These are phyloP conservation scores for Gymnodraco acuticeps DNA, from an alignment of 2,797 vertebrate species.

Conservation along the genomic window DNA sequence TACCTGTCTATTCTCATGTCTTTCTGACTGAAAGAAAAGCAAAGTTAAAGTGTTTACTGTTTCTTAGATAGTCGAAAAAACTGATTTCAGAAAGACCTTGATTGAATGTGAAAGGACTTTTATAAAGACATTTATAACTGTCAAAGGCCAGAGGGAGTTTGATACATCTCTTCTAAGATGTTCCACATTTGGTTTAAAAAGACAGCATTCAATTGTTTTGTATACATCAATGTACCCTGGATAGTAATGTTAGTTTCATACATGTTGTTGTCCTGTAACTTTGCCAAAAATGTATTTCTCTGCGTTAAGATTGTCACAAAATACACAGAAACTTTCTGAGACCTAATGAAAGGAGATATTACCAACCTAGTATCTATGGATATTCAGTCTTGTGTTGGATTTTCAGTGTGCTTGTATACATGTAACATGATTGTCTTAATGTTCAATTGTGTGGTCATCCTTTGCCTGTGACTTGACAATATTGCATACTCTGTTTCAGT, in stretches of 20 bases:
- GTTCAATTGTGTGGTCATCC: slow-evolving; percentile 24
- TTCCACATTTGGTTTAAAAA: background rate
- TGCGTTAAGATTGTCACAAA: slow-evolving; percentile 1
- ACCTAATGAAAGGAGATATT: background rate
- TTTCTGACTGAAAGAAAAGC: slow-evolving; percentile 6
- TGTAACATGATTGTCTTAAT: slow-evolving; percentile 26
- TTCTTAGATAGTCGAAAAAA: slow-evolving; percentile 13
- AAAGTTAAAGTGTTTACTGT: background rate
- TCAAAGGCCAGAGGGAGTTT: background rate
- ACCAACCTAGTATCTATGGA: slow-evolving; percentile 7
- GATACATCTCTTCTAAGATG: background rate
- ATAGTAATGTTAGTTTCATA: background rate
- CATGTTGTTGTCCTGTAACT: background rate
- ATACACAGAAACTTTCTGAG: background rate
- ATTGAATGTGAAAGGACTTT: slow-evolving; percentile 19
- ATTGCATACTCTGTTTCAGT: slow-evolving; percentile 1
- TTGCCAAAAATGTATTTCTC: background rate
- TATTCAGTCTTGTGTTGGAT: slow-evolving; percentile 16
- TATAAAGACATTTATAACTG: slow-evolving; percentile 3
- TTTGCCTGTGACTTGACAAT: slow-evolving; percentile 27
- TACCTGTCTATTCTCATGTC: slow-evolving; percentile 3
- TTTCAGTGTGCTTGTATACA: slow-evolving; percentile 18
- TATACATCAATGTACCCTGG: background rate
- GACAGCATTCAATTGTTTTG: slow-evolving; percentile 1
- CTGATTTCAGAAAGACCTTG: background rate